phyloP scores from a whole-genome alignment of 1,140 invertebrate species.

The Dufourea novaeangliae region DNA sequence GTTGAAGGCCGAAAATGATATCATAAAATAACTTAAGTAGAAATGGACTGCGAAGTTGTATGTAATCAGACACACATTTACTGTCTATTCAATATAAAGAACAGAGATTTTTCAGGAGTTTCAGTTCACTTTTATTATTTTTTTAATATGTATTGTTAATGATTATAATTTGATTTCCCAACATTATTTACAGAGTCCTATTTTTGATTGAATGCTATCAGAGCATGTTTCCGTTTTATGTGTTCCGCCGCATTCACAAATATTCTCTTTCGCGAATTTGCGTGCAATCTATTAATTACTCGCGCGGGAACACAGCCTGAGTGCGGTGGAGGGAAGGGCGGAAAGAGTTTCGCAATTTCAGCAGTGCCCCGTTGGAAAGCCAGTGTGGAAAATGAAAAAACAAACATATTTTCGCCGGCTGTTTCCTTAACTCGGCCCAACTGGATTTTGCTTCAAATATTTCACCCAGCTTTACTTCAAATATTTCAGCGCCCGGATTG shows the following conservation, averaged over 20 bases:
- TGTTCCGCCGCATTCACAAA: background rate
- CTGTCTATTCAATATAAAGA: too few relatives aligned
- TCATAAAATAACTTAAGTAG: too few relatives aligned
- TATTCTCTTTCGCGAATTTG: background rate
- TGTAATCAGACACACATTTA: too few relatives aligned
- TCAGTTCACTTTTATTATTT: too few relatives aligned
- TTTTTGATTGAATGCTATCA: too few relatives aligned
- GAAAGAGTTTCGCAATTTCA: conserved; percentile 5
- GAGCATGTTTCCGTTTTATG: too few relatives aligned
- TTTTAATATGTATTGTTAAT: too few relatives aligned
- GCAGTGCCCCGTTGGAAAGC: background rate
- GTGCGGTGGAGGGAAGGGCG: background rate
- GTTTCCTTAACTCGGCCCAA: background rate
- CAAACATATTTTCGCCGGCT: background rate
- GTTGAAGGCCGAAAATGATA: too few relatives aligned
- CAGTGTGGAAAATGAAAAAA: background rate
- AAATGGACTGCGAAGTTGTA: too few relatives aligned
- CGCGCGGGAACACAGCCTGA: background rate
- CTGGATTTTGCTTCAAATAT: background rate
- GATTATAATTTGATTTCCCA: too few relatives aligned
- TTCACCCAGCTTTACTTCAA: background rate
- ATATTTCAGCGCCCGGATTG: background rate
- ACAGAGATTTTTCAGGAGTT: too few relatives aligned
- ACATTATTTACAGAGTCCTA: too few relatives aligned
- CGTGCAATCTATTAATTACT: conserved; percentile 2